These are phyloP conservation scores for Girardia tigrina DNA, from an alignment of 2,888 invertebrate genomes.

Conservation along the genomic window DNA sequence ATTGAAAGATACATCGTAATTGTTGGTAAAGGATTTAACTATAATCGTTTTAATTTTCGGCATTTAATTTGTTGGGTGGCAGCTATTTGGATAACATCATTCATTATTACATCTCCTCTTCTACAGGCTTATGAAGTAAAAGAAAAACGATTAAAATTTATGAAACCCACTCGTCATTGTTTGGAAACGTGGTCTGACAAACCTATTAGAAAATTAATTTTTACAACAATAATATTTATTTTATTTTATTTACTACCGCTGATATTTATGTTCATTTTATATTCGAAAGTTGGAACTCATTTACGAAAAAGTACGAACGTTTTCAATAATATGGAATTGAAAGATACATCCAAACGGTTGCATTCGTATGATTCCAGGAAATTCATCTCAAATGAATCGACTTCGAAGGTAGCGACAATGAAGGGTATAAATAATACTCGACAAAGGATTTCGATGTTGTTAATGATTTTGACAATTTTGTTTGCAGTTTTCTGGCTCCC, in stretches of 20 bases:
- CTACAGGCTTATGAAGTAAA: conserved; percentile 35
- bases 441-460: conserved; percentile 10
- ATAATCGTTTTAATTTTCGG: not conserved
- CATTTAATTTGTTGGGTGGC: conserved; percentile 24
- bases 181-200: conserved; percentile 37
- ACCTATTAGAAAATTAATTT: conserved; percentile 16
- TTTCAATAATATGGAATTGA: not conserved
- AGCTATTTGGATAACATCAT: conserved; percentile 36
- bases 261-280: conserved; percentile 56
- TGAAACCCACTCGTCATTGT: conserved; percentile 34
- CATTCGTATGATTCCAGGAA: not conserved
- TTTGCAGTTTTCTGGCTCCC: conserved; percentile 35
- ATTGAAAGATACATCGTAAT: conserved; percentile 65
- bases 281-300: not conserved
- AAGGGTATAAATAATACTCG: conserved; percentile 7
- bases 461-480: conserved; percentile 25
- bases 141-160: not conserved
- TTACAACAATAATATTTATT: conserved; percentile 38
- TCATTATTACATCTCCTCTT: conserved; percentile 36
- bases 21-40: conserved; percentile 44
- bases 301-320: not conserved
- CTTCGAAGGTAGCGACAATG: not conserved
- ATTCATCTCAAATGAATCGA: not conserved
- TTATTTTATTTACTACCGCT: conserved; percentile 43
- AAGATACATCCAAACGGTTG: not conserved